Evolutionary conservation across 2,888 invertebrate species (phyloP).

Genomic region (Ptilodon capucinus): DNA sequence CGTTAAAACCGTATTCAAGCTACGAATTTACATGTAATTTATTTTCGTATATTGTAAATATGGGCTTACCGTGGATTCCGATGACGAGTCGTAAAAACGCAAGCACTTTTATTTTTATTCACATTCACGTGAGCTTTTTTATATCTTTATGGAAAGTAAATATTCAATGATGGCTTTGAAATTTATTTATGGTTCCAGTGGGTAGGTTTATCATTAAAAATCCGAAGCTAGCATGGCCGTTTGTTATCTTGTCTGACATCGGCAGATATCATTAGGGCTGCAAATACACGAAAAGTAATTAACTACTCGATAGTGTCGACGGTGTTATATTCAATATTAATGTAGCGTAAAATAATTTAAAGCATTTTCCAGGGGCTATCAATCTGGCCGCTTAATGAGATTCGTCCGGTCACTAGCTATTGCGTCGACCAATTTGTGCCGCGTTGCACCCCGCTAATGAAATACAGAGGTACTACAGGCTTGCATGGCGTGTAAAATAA

Average conservation of each 20-base stretch:
- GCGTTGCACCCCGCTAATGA: slow-evolving; percentile 68
- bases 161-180: neutral
- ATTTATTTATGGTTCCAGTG: neutral
- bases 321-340: slow-evolving; percentile 70
- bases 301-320: slow-evolving; percentile 37
- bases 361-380: slow-evolving; percentile 74
- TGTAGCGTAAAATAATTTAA: slow-evolving; percentile 74
- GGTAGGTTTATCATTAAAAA: neutral
- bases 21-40: neutral
- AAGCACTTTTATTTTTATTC: neutral
- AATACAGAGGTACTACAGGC: slow-evolving; percentile 40
- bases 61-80: slow-evolving; percentile 1
- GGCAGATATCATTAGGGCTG: neutral
- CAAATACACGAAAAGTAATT: slow-evolving; percentile 24
- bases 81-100: neutral
- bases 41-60: slow-evolving; percentile 1
- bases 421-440: slow-evolving; percentile 71
- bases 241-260: neutral
- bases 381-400: slow-evolving; percentile 76
- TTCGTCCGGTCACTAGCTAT: slow-evolving; percentile 64
- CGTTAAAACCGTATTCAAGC: slow-evolving; percentile 1
- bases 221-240: too few species aligned
- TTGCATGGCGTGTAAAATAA: slow-evolving; percentile 33
- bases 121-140: neutral
- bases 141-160: neutral